These are phyloP conservation scores for Leptoclinus maculatus DNA, from an alignment of 2,797 vertebrate genomes.

Conservation along the genomic window DNA sequence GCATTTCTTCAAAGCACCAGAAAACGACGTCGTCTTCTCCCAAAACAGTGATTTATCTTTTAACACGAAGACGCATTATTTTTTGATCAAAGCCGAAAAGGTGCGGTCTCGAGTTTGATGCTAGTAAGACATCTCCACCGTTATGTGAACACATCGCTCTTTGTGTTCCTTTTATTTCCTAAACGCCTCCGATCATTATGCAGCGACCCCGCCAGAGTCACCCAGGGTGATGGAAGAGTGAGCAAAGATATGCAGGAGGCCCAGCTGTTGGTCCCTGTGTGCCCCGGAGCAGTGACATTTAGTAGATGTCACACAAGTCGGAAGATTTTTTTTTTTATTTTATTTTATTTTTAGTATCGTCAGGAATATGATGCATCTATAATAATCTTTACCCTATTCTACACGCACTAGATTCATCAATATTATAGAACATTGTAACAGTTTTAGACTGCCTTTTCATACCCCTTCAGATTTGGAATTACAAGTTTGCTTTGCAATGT, in stretches of 20 bases:
- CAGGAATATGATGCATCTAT: conserved; percentile 19
- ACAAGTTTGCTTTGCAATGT: not conserved
- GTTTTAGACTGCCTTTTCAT: not conserved
- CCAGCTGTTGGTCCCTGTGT: conserved; percentile 64
- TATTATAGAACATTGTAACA: not conserved
- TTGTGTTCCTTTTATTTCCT: conserved; percentile 45
- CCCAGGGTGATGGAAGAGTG: conserved; percentile 59
- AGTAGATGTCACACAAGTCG: conserved; percentile 51
- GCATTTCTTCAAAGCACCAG: conserved; percentile 66
- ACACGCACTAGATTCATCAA: not conserved
- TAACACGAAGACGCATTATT: conserved; percentile 23
- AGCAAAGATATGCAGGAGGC: conserved; percentile 59
- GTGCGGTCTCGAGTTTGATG: conserved; percentile 14
- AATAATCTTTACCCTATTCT: not conserved
- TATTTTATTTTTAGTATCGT: not conserved
- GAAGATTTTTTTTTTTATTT: not conserved
- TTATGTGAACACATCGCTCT: conserved; percentile 23
- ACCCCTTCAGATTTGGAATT: not conserved
- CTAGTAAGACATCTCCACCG: not conserved
- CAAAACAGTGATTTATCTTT: conserved; percentile 62
- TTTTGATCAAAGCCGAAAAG: conserved; percentile 29
- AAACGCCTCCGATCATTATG: conserved; percentile 51
- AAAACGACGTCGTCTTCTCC: conserved; percentile 24
- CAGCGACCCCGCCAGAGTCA: conserved; percentile 47
- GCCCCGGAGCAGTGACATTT: conserved; percentile 55